Base-by-base conservation (phyloP, 2,888 invertebrate species). In the Chrysomela aeneicollis region DNA sequence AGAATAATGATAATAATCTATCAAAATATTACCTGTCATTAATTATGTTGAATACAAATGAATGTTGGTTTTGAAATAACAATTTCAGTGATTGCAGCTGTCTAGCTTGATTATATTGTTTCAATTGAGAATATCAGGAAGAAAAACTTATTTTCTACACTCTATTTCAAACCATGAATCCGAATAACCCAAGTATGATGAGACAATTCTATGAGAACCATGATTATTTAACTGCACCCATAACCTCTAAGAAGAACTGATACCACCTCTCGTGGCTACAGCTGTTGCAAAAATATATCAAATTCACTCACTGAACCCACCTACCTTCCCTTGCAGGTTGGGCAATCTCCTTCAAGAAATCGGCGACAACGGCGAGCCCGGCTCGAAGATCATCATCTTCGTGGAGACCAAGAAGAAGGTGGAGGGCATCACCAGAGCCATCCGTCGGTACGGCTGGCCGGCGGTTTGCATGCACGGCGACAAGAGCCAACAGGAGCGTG, bases 351-450 rank as follows among this genome's bases (percentile, higher is more conserved):
- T 94, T 52, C 89, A 90, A 85, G 92, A 93, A 82, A 90, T 94
- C 76, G 90, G 91, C 74, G 88, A 89, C 77, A 89, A 88, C 80
- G 89, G 89, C 76, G 92, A 93, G 72, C 88, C 89, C 72, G 91
- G 92, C 68, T 92, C 93, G 73, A 97, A 97, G 83, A 95, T 93
- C 6, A 92, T 97, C 61, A 94, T 97, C 76, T 97, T 97, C 84
- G 95, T 95, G 59, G 96, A 97, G 83, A 97, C 97, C 2, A 98
- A 97, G 83, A 90, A 93, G 77, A 95, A 95, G 85, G 86, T 89
- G 74, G 89, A 89, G 80, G 84, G 87, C 76, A 88, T 95, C 73
- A 92, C 94, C 3, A 87, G 92, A 67, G 84, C 88, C 17, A 92
- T 95, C 83, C 89, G 92, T 74, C 87, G 91, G 66, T 90, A 90